phyloP scores from a whole-genome alignment of 2,888 invertebrate species.

The Drosophila histrio region DNA sequence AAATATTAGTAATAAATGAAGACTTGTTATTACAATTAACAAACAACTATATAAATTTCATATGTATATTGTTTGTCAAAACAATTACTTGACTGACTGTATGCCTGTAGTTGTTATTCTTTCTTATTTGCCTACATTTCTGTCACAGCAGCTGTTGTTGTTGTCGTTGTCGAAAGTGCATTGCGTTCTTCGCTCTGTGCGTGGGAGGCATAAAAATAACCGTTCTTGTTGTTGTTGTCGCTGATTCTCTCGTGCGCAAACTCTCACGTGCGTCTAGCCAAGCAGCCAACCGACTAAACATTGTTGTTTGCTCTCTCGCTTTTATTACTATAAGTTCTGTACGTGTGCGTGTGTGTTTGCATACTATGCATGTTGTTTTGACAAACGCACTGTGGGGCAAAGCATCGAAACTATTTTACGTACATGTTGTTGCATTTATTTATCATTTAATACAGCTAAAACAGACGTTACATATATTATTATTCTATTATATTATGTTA shows the following conservation, averaged over 20 bases:
- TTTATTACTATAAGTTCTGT: not conserved
- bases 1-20: too few species aligned
- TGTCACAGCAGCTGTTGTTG: conserved; percentile 30
- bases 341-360: not conserved
- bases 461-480: too few species aligned
- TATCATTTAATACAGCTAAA: too few species aligned
- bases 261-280: conserved; percentile 48
- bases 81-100: not conserved
- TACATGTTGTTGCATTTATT: too few species aligned
- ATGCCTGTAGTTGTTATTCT: conserved; percentile 25
- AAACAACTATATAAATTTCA: too few species aligned
- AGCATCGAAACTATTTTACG: not conserved
- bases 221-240: conserved; percentile 16
- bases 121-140: conserved; percentile 52
- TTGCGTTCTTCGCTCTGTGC: conserved; percentile 63
- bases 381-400: conserved; percentile 15
- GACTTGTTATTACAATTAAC: too few species aligned
- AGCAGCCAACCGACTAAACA: conserved; percentile 15
- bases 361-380: conserved; percentile 18
- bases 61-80: too few species aligned
- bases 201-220: conserved; percentile 49
- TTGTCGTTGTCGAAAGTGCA: conserved; percentile 59
- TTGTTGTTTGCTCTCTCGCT: conserved; percentile 15
- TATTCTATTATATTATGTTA: too few species aligned
- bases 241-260: conserved; percentile 64